Base-by-base conservation (phyloP, 64 coral and sea anemone species). In the Stylophora pistillata region DNA sequence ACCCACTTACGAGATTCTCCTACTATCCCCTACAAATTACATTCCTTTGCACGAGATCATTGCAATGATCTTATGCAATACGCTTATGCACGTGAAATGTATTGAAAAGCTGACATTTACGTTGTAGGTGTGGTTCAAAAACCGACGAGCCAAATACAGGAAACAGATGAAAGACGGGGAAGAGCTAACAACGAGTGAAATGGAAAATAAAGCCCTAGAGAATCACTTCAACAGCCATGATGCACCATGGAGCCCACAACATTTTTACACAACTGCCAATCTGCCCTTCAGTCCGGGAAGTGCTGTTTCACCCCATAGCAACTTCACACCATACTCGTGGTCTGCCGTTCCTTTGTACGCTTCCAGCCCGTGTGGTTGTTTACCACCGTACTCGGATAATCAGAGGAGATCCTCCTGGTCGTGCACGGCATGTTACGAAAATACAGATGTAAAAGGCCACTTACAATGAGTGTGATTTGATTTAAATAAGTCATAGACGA, bases 161-260 rank as follows among this genome's bases (percentile, higher is more conserved):
- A 92, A 92, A 30, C 90, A 92, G 78, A 85, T 92, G 47, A 92
- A 92, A 86, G 90, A 92, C 18, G 90, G 90, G 5, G 90, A 92
- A 56, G 90, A 92, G 27, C 58, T 85, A 78, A 69, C 60, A 7
- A 70, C 82, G 13, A 57, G 23, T 72, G 85, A 92, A 56, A 77
- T 84, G 3, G 80, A 84, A 84, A 84, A 68, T 15, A 84, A 84
- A 70, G 80, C 80, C 0, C 6, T 84, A 61, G 80, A 84, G n/a
- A 60, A 63, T 70, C 80, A 84, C 11, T 84, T 70, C 41, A 41
- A 30, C 5, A 69, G 80, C 15, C 80, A 84, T 53, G 80, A 84
- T 53, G 59, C 62, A 15, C 80, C 80, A 53, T 84, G 80, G 80
- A 84, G 32, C 34, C 80, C 80, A n/a, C 80, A 84, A 62, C 80